Conservation (phyloP, 2,797 vertebrate species). For the Apogon talboti region DNA sequence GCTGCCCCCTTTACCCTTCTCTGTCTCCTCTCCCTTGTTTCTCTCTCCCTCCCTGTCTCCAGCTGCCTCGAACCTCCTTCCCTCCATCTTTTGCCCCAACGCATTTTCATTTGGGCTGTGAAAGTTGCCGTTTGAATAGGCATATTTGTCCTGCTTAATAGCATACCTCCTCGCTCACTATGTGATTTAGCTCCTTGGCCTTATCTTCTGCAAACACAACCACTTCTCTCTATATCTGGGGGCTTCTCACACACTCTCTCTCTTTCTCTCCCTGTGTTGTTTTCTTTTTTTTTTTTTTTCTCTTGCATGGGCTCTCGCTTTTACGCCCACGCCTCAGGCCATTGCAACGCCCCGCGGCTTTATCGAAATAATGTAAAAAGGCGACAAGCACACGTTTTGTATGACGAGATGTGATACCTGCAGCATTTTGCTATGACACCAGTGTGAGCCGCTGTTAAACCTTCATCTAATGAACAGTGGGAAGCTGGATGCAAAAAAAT, state of each 20-base stretch:
- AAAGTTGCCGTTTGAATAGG: slow-evolving; percentile 86
- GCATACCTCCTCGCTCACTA: slow-evolving; percentile 77
- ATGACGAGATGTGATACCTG: slow-evolving; percentile 62
- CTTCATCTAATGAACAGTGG: slow-evolving; percentile 45
- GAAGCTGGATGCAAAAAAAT: slow-evolving; percentile 5
- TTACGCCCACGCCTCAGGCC: slow-evolving; percentile 57
- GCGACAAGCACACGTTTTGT: slow-evolving; percentile 56
- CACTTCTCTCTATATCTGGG: slow-evolving; percentile 73
- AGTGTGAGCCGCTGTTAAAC: slow-evolving; percentile 25
- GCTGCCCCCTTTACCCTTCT: slow-evolving; percentile 66
- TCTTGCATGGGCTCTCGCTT: slow-evolving; percentile 43
- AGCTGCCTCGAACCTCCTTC: slow-evolving; percentile 13
- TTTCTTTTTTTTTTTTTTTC: slow-evolving; percentile 4
- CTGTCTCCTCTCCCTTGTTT: slow-evolving; percentile 51
- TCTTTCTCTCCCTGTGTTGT: slow-evolving; percentile 19
- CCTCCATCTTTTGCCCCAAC: slow-evolving; percentile 49
- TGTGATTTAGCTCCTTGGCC: slow-evolving; percentile 81
- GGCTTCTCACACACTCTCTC: slow-evolving; percentile 64
- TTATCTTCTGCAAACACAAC: slow-evolving; percentile 86
- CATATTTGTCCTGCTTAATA: slow-evolving; percentile 87
- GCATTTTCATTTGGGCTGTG: slow-evolving; percentile 77
- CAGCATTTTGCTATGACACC: slow-evolving; percentile 51
- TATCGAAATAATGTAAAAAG: slow-evolving; percentile 58
- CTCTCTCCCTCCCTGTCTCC: slow-evolving; percentile 13
- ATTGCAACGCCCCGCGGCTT: slow-evolving; percentile 49